Percentiles rank a stretch among this genome's conserved stretches.
Evolutionary conservation across 2,113 vertebrate species (phyloP).

Genomic region (Cacatua alba): DNA sequence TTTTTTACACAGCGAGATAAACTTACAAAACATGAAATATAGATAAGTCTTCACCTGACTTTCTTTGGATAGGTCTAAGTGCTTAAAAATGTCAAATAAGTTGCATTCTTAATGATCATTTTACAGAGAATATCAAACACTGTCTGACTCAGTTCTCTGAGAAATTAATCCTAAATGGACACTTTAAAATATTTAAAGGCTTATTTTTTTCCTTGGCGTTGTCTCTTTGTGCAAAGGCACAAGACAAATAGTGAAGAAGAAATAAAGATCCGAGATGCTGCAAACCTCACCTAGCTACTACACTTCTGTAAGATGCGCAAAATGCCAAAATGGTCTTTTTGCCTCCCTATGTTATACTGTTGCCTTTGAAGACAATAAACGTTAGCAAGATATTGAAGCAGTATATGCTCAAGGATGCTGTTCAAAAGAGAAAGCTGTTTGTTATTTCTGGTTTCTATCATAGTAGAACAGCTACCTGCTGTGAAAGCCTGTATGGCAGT

Average conservation of each 20-base stretch:
- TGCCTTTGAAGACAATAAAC: constrained; percentile 29
- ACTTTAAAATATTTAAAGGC: constrained; percentile 37
- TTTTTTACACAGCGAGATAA: background rate
- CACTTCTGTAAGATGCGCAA: background rate
- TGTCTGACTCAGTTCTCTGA: background rate
- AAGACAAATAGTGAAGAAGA: constrained; percentile 15
- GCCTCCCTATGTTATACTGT: background rate
- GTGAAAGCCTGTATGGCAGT: background rate
- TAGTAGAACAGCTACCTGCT: background rate
- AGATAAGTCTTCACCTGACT: background rate
- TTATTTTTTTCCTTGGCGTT: constrained; percentile 6
- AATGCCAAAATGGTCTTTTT: constrained; percentile 5
- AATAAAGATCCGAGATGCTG: background rate
- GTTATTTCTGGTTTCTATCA: background rate
- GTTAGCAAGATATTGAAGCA: background rate
- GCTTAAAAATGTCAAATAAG: constrained; percentile 34
- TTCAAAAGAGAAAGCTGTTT: background rate
- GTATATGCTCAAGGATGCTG: background rate
- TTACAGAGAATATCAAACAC: background rate
- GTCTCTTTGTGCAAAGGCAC: background rate
- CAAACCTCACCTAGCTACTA: background rate
- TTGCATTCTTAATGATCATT: constrained; percentile 8
- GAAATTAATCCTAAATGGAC: constrained; percentile 10
- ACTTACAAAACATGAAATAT: background rate
- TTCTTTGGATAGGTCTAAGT: background rate